Percentiles rank a stretch among this genome's conserved stretches.
Conservation (phyloP, 2,797 vertebrate genomes). For the Geotrypetes seraphini region DNA sequence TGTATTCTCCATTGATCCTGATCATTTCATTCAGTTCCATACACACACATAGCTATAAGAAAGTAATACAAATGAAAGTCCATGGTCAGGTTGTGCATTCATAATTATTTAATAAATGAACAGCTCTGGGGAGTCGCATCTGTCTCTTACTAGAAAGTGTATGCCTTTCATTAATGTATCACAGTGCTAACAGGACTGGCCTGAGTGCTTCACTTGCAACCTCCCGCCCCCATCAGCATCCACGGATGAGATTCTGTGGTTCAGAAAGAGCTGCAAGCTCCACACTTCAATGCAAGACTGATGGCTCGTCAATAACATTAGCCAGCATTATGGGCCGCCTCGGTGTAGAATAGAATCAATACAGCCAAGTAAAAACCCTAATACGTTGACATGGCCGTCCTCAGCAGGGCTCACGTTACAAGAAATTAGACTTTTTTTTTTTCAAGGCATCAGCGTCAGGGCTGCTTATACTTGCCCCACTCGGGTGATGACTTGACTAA, state of each 20-base stretch:
- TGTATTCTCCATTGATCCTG: too few relatives aligned
- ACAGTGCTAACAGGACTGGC: conserved; percentile 28
- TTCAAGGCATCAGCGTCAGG: conserved; percentile 69
- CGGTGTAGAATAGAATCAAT: conserved; percentile 92
- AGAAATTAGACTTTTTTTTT: conserved; percentile 85
- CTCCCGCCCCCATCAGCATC: conserved; percentile 68
- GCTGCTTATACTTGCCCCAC: conserved; percentile 50
- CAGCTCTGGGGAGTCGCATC: conserved; percentile 49
- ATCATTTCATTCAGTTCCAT: too few relatives aligned
- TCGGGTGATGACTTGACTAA: conserved; percentile 47
- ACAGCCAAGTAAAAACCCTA: conserved; percentile 81
- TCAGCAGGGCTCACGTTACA: conserved; percentile 71
- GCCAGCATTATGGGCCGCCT: conserved; percentile 82
- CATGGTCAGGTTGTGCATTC: conserved; percentile 48
- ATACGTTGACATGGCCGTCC: conserved; percentile 77
- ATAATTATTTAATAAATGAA: conserved; percentile 72
- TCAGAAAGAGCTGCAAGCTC: conserved; percentile 78
- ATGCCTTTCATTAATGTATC: conserved; percentile 53
- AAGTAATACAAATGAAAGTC: too few relatives aligned
- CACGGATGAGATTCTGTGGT: conserved; percentile 65
- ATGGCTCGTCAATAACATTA: conserved; percentile 98
- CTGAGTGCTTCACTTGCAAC: conserved; percentile 71
- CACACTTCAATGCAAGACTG: conserved; percentile 83
- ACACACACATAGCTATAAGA: too few relatives aligned
- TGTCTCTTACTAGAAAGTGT: conserved; percentile 39